A percentile compares a stretch with the other conserved stretches of the same genome.
Evolutionary conservation across 2,113 vertebrate species (phyloP).

Genomic region (Ochotona princeps): DNA sequence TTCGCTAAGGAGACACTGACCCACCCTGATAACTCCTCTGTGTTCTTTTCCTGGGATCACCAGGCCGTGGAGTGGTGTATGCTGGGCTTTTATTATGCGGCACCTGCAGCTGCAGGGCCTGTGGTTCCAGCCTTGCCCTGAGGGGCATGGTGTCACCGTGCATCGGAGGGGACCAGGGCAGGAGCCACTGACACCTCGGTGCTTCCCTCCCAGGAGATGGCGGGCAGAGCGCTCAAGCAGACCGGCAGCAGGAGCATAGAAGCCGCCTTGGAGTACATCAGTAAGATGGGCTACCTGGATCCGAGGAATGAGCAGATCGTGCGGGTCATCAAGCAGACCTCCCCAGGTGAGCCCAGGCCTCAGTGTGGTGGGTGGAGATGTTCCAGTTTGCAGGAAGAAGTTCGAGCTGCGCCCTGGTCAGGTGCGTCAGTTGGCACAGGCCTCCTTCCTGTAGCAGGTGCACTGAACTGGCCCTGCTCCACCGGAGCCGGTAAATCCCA

Average conservation of each 20-base stretch:
- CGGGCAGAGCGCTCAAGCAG: constrained; percentile 96
- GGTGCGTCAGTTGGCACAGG: neutral
- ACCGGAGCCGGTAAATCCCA: too few species aligned
- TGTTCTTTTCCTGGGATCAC: neutral
- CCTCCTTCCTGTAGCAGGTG: too few species aligned
- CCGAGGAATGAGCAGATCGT: constrained; percentile 98
- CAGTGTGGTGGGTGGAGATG: rapidly evolving
- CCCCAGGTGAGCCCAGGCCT: constrained; percentile 89
- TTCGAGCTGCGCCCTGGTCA: neutral
- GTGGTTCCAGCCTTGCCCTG: too few species aligned
- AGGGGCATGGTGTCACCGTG: too few species aligned
- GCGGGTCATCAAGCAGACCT: constrained; percentile 98
- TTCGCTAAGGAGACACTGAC: neutral
- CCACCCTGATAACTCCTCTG: neutral
- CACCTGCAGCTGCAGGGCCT: too few species aligned
- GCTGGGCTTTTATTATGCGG: neutral
- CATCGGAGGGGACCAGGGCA: too few species aligned
- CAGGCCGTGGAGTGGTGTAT: neutral
- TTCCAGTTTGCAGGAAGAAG: neutral
- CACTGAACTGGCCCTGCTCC: neutral
- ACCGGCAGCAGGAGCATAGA: constrained; percentile 98
- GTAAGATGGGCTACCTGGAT: constrained; percentile 99
- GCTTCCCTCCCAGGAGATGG: constrained; percentile 93
- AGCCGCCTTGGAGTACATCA: constrained; percentile 97
- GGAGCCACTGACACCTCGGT: neutral